Evolutionary conservation across 1,140 invertebrate genomes (phyloP).

Genomic region (Zeugodacus cucurbitae): DNA sequence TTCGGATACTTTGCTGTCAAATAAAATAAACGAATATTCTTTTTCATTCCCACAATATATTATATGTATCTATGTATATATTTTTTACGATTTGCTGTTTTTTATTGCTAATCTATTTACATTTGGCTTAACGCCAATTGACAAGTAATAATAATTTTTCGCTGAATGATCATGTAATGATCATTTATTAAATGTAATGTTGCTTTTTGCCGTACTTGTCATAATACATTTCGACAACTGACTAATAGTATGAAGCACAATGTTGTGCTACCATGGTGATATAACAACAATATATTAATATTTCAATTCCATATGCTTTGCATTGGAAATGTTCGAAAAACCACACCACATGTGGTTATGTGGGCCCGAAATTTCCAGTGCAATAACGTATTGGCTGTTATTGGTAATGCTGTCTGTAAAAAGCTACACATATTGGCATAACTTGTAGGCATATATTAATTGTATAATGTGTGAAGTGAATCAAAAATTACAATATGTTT

Average conservation of each 20-base stretch:
- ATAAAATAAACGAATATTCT: too few species aligned
- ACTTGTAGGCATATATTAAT: too few species aligned
- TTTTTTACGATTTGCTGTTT: not conserved
- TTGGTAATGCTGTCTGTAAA: too few species aligned
- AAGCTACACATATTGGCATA: too few species aligned
- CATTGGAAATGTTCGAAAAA: not conserved
- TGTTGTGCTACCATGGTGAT: not conserved
- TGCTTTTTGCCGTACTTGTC: not conserved
- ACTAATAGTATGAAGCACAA: not conserved
- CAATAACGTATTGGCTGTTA: too few species aligned
- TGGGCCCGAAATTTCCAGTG: not conserved
- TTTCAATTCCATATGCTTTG: not conserved
- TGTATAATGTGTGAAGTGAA: too few species aligned
- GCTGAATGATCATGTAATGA: not conserved
- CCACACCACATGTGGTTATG: not conserved
- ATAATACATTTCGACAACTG: not conserved
- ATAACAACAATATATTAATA: not conserved
- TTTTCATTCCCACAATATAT: too few species aligned
- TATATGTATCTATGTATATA: too few species aligned
- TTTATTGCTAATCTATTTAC: not conserved
- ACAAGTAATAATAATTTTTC: not conserved
- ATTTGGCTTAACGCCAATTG: conserved; percentile 29
- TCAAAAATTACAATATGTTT: too few species aligned
- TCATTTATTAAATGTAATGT: not conserved
- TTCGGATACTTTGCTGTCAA: not conserved